Conservation (phyloP, 2,888 invertebrate species). For the Julus scandinavius region DNA sequence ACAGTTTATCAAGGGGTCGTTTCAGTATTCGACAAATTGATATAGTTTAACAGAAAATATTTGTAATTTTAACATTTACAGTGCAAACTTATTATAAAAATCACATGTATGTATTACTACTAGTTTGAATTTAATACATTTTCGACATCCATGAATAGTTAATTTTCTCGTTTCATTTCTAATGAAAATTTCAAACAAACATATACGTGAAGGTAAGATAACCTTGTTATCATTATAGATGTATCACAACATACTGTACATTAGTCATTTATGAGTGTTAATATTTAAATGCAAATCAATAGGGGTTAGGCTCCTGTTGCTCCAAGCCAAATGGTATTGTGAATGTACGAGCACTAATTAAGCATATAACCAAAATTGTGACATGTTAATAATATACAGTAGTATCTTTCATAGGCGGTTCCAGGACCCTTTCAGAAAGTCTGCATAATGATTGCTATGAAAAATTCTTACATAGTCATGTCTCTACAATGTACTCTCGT, state of each 20-base stretch:
- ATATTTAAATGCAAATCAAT: neutral
- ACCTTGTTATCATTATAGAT: neutral
- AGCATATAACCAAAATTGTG: neutral
- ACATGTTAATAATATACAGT: neutral
- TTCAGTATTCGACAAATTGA: neutral
- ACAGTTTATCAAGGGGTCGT: neutral
- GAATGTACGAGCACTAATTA: neutral
- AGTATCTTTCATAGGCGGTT: too few species aligned
- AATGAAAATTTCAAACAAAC: too few species aligned
- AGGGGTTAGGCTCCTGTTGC: neutral
- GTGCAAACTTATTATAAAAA: neutral
- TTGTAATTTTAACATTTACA: too few species aligned
- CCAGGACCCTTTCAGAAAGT: too few species aligned
- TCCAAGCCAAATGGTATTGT: neutral
- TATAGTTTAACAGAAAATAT: neutral
- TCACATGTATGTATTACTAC: neutral
- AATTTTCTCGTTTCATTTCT: too few species aligned
- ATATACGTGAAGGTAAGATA: neutral
- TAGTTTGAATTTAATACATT: neutral
- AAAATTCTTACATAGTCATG: too few species aligned
- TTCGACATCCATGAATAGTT: neutral
- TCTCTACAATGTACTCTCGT: too few species aligned
- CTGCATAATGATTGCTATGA: too few species aligned
- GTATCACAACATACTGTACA: too few species aligned
- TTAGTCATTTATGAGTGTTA: neutral